phyloP scores from a whole-genome alignment of 2,113 vertebrate species.

The Ginglymostoma cirratum region DNA sequence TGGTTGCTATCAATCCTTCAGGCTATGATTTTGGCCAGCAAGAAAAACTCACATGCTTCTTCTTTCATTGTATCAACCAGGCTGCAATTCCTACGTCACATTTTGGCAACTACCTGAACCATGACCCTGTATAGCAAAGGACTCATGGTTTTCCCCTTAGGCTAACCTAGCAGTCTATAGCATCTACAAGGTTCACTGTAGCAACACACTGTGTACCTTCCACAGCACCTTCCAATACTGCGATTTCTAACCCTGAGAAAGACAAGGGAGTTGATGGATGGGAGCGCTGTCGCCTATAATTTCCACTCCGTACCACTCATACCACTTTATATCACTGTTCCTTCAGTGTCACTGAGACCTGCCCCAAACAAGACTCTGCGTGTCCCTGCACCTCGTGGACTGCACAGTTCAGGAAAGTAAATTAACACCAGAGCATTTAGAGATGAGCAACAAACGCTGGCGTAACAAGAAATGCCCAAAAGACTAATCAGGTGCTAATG shows the following conservation, averaged over 20 bases:
- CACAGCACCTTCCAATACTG: too few species aligned
- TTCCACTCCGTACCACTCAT: too few species aligned
- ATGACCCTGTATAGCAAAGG: neutral
- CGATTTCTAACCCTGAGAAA: too few species aligned
- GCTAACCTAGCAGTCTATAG: neutral
- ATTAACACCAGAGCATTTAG: neutral
- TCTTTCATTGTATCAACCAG: neutral
- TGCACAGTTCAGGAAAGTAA: neutral
- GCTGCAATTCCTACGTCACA: neutral
- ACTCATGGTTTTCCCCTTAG: neutral
- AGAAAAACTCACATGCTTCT: neutral
- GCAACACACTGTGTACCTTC: too few species aligned
- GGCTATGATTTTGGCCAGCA: neutral
- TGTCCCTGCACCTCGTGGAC: too few species aligned
- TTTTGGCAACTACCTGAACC: neutral
- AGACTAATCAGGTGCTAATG: neutral
- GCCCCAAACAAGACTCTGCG: too few species aligned
- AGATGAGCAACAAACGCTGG: neutral
- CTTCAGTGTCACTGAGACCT: too few species aligned
- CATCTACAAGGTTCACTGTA: too few species aligned
- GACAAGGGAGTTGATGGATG: too few species aligned
- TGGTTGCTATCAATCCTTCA: neutral
- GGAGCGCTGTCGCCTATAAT: too few species aligned
- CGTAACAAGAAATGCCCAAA: neutral
- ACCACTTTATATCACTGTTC: too few species aligned